phyloP scores from a whole-genome alignment of 2,888 invertebrate species.

The Pterobdella sp. region DNA sequence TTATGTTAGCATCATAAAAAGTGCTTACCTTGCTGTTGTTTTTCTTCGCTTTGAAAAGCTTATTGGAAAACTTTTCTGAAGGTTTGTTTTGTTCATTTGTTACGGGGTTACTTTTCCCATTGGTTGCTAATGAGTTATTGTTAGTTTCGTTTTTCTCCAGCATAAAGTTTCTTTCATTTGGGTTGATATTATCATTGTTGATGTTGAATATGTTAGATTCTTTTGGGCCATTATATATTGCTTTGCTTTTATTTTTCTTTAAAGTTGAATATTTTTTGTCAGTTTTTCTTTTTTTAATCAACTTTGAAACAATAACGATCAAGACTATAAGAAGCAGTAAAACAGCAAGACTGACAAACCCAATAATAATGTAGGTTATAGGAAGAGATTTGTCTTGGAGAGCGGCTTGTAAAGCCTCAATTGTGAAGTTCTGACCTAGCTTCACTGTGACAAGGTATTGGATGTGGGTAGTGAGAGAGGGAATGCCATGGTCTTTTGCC shows the following conservation, averaged over 20 bases:
- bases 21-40: neutral
- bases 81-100: neutral
- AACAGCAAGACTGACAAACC: neutral
- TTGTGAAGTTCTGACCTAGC: neutral
- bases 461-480: neutral
- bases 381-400: neutral
- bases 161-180: neutral
- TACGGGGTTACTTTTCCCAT: neutral
- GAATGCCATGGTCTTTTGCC: neutral
- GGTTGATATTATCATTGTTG: neutral
- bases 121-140: neutral
- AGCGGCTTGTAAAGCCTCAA: neutral
- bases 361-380: neutral
- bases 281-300: neutral
- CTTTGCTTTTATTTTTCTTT: neutral
- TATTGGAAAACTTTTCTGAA: neutral
- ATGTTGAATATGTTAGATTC: neutral
- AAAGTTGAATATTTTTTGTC: neutral
- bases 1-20: too few relatives aligned
- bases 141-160: neutral
- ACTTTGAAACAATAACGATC: neutral
- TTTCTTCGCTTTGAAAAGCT: neutral
- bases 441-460: neutral
- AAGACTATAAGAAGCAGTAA: neutral
- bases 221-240: neutral